Evolutionary conservation across 2,888 invertebrate species (phyloP), one percentile per base, ranked within the genome.

Genomic region (Drosophila aldrichi): DNA sequence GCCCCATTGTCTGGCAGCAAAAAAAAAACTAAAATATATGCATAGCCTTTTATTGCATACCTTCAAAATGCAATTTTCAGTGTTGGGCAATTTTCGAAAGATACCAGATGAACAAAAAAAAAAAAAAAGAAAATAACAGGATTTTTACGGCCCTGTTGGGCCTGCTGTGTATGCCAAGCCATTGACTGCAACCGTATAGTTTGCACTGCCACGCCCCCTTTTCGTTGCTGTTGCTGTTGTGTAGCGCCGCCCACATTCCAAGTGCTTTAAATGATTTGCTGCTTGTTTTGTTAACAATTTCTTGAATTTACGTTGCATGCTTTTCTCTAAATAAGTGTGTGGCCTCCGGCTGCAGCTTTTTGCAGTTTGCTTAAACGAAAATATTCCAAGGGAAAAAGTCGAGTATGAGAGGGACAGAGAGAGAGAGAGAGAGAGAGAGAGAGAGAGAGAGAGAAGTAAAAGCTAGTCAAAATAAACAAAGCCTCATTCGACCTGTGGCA

Each of bases 31-130:
- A 59, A 64, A 77, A 69, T 72, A 61, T 75, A 82, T 81, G 80
- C 77, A 80, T 79, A 60, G 70, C 66, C 67, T 69, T 73, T 87
- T 70, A 65, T 70, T 70, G 56, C 70, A 62, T 70, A 70, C 70
- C 70, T 70, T 57, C 54, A 54, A 54, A 77, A 77, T 77, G 70
- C 78, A 74, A 77, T 66, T 68, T 70, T 58, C 38, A 44, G 43
- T 43, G 43, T 43, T 43, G 43, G 43, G 60, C 78, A 74, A 77
- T 66, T 68, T 70, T 58, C 38, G 38, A 38, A 16, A 51, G 71
- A 22, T 55, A 36, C 32, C 12, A 29, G 22, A n/a, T n/a, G n/a
- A n/a, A n/a, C n/a, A n/a, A 52, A 3, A 25, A 7, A 51, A n/a
- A n/a, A n/a, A n/a, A n/a, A n/a, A n/a, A n/a, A n/a, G n/a, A n/a